Evolutionary conservation across 2,797 vertebrate species (phyloP).

Genomic region (Lutra lutra): DNA sequence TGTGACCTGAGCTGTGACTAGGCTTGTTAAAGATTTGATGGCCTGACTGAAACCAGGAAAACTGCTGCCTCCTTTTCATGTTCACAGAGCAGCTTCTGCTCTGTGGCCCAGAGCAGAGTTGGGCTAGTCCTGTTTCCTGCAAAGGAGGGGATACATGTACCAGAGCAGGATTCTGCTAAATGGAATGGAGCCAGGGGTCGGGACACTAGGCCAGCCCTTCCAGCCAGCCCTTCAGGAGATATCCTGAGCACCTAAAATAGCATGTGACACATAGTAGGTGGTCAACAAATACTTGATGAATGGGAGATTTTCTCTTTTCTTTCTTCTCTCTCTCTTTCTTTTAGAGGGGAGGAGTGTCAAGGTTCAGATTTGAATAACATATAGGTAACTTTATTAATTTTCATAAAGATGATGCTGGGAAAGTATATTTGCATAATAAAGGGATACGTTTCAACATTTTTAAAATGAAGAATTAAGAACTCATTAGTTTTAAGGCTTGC

Average conservation of each 20-base stretch:
- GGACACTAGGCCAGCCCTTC: background rate
- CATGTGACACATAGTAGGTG: background rate
- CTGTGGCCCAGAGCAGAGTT: background rate
- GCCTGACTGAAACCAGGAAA: background rate
- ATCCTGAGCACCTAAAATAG: background rate
- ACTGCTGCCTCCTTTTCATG: background rate
- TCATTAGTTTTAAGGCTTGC: constrained; percentile 35
- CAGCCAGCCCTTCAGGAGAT: background rate
- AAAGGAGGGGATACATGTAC: background rate
- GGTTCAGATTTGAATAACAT: constrained; percentile 10
- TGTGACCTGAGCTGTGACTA: background rate
- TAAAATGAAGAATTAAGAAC: constrained; percentile 1
- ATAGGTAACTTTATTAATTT: constrained; percentile 39
- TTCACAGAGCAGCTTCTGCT: background rate
- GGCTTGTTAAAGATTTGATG: background rate
- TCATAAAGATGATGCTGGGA: background rate
- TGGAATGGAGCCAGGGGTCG: background rate
- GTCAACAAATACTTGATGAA: background rate
- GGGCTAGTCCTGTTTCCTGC: background rate
- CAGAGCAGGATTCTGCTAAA: background rate
- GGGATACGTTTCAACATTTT: background rate
- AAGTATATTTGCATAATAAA: constrained; percentile 10
- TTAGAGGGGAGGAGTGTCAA: background rate
- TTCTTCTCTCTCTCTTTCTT: background rate
- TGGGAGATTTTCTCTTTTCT: background rate